Base-by-base conservation (phyloP, 1,140 invertebrate genomes). In the Caenorhabditis tropicalis region DNA sequence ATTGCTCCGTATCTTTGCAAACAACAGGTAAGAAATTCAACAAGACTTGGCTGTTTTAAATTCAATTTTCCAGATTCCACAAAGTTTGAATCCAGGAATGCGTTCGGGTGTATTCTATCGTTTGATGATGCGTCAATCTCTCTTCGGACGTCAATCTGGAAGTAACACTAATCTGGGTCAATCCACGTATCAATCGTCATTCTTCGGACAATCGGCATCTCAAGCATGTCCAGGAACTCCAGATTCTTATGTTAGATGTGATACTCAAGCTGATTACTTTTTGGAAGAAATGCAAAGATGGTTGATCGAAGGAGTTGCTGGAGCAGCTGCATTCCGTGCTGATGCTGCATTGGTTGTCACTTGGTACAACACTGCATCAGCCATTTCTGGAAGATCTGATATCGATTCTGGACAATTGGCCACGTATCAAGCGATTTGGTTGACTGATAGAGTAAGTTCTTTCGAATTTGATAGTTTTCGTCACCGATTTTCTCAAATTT, bases 361-460 rank as follows among this genome's bases (percentile, higher is more conserved):
- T 12, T 91, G 90, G 90, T 91, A 91, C 79, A 91, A 91, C 70
- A 91, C 90, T 1, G 90, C 90, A 49, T 91, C 90, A 19, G 90
- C 90, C 24, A 81, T 91, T n/a, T 88, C 90, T 6, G 90, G 88
- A 33, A 85, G 90, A 53, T 84, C 90, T n/a, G 90, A 91, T 81
- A 86, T 91, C 27, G 90, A 91, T 82, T 86, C 87, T 12, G 90
- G 90, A 46, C 88, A 91, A 81, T 48, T 89, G 39, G 88, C 90
- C 6, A 91, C 90, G 0, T 91, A 91, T 86, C 90, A 91, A 87
- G 90, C 84, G 16, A 87, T 90, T 36, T 90, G 89, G 89, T 82
- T 90, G 27, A 89, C 87, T 48, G 89, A 90, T 83, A 83, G 36
- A 43, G 65, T 74, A 2, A 36, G 58, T 65, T 33, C 36, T 19